Evolutionary conservation across 1,140 invertebrate genomes (phyloP).

Genomic region (Phortica variegata): DNA sequence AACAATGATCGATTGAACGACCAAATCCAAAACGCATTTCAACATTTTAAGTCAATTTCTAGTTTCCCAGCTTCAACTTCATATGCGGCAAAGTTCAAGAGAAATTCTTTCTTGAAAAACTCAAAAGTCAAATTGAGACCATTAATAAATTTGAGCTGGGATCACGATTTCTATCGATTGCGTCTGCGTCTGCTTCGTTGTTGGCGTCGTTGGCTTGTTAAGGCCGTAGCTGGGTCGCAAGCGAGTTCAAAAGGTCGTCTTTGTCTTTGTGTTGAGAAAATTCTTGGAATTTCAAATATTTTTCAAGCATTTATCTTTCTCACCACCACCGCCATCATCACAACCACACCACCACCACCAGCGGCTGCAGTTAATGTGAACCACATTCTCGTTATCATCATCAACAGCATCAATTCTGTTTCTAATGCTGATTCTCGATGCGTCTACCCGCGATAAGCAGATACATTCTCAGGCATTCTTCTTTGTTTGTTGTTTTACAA

Average conservation of each 20-base stretch:
- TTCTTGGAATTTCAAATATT: slow-evolving; percentile 50
- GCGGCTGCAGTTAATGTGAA: slow-evolving; percentile 18
- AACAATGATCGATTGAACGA: slow-evolving; percentile 49
- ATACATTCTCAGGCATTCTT: neutral
- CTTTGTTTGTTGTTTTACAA: too few species aligned
- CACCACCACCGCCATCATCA: too few species aligned
- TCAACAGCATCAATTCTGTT: too few species aligned
- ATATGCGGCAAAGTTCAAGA: slow-evolving; percentile 44
- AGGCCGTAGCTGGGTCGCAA: slow-evolving; percentile 37
- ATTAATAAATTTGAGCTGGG: too few species aligned
- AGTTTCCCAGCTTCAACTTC: too few species aligned
- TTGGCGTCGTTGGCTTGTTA: slow-evolving; percentile 23
- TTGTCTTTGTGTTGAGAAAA: slow-evolving; percentile 20
- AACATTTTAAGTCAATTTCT: too few species aligned
- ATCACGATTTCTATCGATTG: slow-evolving; percentile 42
- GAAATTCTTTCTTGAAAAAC: slow-evolving; percentile 28
- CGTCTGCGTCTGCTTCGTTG: slow-evolving; percentile 28
- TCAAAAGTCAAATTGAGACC: slow-evolving; percentile 44
- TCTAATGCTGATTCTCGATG: slow-evolving; percentile 43
- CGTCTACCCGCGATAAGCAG: slow-evolving; percentile 38
- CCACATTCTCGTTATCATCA: slow-evolving; percentile 27
- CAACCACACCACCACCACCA: slow-evolving; percentile 13
- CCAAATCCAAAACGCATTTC: slow-evolving; percentile 15
- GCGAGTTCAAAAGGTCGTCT: slow-evolving; percentile 41
- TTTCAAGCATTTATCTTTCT: too few species aligned